These are phyloP conservation scores for Orthonychiurus folsomi DNA, from an alignment of 2,888 invertebrate genomes.

Conservation along the genomic window DNA sequence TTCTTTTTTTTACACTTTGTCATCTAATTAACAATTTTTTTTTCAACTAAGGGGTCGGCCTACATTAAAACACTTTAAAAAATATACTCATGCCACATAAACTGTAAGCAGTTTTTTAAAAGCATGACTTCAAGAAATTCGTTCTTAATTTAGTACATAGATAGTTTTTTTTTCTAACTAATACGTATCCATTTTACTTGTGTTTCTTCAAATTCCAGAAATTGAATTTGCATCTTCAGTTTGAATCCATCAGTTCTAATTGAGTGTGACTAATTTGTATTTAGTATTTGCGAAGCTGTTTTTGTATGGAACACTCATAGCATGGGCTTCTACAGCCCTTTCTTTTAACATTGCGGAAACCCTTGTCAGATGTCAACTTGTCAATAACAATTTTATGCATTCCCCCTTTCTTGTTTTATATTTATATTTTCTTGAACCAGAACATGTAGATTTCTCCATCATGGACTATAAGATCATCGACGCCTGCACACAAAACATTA, in stretches of 20 bases:
- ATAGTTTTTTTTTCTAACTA: neutral
- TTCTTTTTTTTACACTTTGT: neutral
- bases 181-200: neutral
- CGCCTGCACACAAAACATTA: conserved; percentile 61
- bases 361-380: too few relatives aligned
- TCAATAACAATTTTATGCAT: too few relatives aligned
- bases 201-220: neutral
- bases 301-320: too few relatives aligned
- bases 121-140: neutral
- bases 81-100: neutral
- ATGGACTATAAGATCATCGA: conserved; percentile 75
- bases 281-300: neutral
- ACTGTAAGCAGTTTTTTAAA: neutral
- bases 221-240: neutral
- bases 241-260: neutral
- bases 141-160: neutral
- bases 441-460: conserved; percentile 82
- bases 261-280: neutral
- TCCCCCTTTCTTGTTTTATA: too few relatives aligned
- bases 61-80: conserved; percentile 1
- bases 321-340: too few relatives aligned
- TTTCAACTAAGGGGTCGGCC: too few relatives aligned
- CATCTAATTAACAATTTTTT: neutral
- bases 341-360: too few relatives aligned
- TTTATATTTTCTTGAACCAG: conserved; percentile 81